Evolutionary conservation across 2,113 vertebrate species (phyloP), one percentile per base, ranked within the genome.

Genomic region (Taxidea taxus): DNA sequence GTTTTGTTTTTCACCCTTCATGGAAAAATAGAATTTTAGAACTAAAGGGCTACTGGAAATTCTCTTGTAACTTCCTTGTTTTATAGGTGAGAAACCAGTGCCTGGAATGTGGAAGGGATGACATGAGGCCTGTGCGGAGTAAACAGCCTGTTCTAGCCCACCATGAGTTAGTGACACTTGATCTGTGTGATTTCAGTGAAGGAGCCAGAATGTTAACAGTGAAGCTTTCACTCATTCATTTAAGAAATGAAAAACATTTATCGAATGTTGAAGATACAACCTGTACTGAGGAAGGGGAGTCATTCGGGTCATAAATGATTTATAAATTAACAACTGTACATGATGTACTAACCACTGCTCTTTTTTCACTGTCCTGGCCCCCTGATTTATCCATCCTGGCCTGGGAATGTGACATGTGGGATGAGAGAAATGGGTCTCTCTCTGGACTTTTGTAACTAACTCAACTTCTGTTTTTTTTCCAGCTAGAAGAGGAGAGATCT

Each of bases 401-500:
- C 29, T 49, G 42, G 49, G 37, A 37, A 12, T 9, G 6, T 23
- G 54, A 11, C 47, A 10, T 44, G 37, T 13, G 42, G 72, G 27
- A 23, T 64, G 74, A 82, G 74, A 82, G 51, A 54, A 68, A 6
- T 18, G 6, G 87, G 29, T 18, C n/a, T 87, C 7, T 84, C 56
- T 34, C 4, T 18, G 20, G 58, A n/a, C 88, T 92, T 77, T 11
- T 2, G 6, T n/a, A 47, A 12, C 12, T 7, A 82, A 80, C 56
- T 92, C 51, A 97, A 94, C 39, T 31, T 49, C 49, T 97, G 51
- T 98, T 95, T 93, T 68, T 88, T 74, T 97, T 93, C 10, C 83
- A 99, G 99, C 98, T 99, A 94, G 99, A 99, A 98, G 99, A 99
- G 88, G 99, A 99, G 96, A 98, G 99, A 98, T 99, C 99, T n/a